These are phyloP conservation scores for Todus mexicanus DNA, from an alignment of 2,797 vertebrate genomes.

Conservation along the genomic window DNA sequence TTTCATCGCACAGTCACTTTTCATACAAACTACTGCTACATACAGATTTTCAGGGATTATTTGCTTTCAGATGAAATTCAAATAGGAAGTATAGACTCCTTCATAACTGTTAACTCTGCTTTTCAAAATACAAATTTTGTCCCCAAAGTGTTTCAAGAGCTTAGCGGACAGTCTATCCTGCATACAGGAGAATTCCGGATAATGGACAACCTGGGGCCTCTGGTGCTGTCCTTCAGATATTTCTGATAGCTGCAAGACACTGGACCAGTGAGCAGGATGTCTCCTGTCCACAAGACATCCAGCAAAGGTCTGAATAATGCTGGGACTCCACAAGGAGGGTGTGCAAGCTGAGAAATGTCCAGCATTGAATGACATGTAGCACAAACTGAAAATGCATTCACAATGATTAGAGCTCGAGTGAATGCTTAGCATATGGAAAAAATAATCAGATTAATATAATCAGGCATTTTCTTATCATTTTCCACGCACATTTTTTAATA, in stretches of 20 bases:
- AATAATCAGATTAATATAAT: constrained; percentile 34
- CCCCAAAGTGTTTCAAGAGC: not conserved
- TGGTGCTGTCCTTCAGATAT: not conserved
- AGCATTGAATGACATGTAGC: not conserved
- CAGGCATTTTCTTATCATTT: not conserved
- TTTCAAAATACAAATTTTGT: not conserved
- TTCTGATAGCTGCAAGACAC: not conserved
- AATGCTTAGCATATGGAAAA: constrained; percentile 14
- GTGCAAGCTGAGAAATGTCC: not conserved
- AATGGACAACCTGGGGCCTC: not conserved
- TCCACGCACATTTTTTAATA: not conserved
- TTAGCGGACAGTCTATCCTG: not conserved
- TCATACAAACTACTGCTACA: not conserved
- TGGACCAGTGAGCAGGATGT: not conserved
- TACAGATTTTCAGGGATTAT: not conserved
- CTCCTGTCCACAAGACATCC: not conserved
- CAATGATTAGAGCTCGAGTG: not conserved
- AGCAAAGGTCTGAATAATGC: not conserved
- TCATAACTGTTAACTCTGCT: not conserved
- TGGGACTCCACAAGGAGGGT: not conserved
- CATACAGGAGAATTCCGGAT: not conserved
- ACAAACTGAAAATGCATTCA: not conserved
- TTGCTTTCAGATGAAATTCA: not conserved
- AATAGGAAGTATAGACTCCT: not conserved
- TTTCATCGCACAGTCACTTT: not conserved